Conservation (phyloP, 2,797 vertebrate species). For the Philypnodon macrostomus region DNA sequence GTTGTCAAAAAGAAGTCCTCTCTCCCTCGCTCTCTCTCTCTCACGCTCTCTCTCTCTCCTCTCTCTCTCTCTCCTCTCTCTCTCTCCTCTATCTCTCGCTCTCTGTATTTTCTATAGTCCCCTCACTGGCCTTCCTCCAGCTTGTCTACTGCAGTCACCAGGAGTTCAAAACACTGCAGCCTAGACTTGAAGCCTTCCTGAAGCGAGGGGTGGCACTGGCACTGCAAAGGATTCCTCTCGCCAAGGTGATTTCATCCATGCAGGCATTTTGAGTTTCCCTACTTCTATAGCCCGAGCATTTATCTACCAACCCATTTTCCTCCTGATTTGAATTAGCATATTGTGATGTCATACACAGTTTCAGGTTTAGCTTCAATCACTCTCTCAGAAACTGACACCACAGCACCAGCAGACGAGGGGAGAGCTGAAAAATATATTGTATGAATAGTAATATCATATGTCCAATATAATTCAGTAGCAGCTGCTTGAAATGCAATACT, state of each 20-base stretch:
- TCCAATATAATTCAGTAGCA: too few relatives aligned
- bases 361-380: conserved; percentile 34
- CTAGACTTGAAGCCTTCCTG: conserved; percentile 53
- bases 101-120: conserved; percentile 35
- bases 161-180: conserved; percentile 64
- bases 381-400: conserved; percentile 30
- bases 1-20: conserved; percentile 49
- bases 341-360: conserved; percentile 11
- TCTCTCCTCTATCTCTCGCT: conserved; percentile 22
- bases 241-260: conserved; percentile 39
- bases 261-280: neutral
- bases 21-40: conserved; percentile 9
- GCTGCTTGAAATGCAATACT: too few relatives aligned
- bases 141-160: conserved; percentile 69
- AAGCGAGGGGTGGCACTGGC: conserved; percentile 50
- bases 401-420: conserved; percentile 11
- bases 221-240: conserved; percentile 14
- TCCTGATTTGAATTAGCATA: neutral
- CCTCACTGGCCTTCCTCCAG: conserved; percentile 68
- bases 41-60: too few relatives aligned
- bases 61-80: conserved; percentile 6
- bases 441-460: neutral
- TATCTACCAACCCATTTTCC: conserved; percentile 27
- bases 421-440: neutral
- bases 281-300: neutral